A percentile compares a stretch with the other conserved stretches of the same genome.
Conservation (phyloP, 2,888 invertebrate species). For the Luffia ferchaultella region DNA sequence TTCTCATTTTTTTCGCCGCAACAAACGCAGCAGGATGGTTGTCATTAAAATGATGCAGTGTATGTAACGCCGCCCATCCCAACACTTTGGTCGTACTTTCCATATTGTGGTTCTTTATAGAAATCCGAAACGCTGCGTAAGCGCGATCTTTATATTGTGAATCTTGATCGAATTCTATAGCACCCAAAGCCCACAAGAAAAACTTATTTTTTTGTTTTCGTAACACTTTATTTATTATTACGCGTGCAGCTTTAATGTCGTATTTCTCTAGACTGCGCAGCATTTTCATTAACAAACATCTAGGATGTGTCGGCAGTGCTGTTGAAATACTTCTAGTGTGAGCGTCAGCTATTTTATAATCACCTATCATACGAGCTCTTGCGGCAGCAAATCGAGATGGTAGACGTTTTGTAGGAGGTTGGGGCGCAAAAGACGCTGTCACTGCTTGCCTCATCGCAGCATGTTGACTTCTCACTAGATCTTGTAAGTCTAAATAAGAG, state of each 20-base stretch:
- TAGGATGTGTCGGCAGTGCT: constrained; percentile 27
- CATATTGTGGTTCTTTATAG: constrained; percentile 40
- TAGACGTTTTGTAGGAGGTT: constrained; percentile 27
- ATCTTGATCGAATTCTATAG: constrained; percentile 35
- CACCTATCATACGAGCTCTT: constrained; percentile 36
- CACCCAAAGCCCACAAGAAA: constrained; percentile 44
- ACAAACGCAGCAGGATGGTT: constrained; percentile 36
- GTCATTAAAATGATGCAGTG: constrained; percentile 32
- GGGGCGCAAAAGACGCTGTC: constrained; percentile 47
- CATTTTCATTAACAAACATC: constrained; percentile 33
- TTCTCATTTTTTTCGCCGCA: constrained; percentile 45
- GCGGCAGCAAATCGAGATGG: constrained; percentile 29
- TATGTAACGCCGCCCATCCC: constrained; percentile 50
- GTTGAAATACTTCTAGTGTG: constrained; percentile 29
- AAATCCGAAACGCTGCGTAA: constrained; percentile 40
- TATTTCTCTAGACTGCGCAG: constrained; percentile 39
- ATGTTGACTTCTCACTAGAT: constrained; percentile 45
- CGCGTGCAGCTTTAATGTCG: constrained; percentile 9
- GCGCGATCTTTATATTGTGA: constrained; percentile 22
- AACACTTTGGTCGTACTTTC: constrained; percentile 46
- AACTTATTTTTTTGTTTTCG: constrained; percentile 29
- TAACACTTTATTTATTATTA: neutral
- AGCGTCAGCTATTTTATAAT: constrained; percentile 30
- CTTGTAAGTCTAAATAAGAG: constrained; percentile 40
- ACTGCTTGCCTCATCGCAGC: constrained; percentile 45